These are phyloP conservation scores for Camponotus floridanus DNA, from an alignment of 1,140 invertebrate genomes.

Conservation along the genomic window DNA sequence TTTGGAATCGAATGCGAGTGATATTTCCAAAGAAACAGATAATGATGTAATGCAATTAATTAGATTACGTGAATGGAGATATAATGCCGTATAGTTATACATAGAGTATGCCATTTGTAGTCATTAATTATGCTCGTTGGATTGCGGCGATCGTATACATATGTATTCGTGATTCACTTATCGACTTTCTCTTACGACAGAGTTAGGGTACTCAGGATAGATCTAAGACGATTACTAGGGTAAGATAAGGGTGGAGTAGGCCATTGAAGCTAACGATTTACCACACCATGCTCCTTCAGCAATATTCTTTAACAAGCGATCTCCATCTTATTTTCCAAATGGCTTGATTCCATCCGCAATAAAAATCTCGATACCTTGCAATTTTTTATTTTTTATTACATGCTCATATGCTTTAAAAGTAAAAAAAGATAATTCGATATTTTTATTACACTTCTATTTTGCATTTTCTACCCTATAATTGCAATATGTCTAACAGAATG, in stretches of 20 bases:
- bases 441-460: not conserved
- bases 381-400: not conserved
- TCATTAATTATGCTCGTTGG: slow-evolving; percentile 47
- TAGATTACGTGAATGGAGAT: slow-evolving; percentile 2
- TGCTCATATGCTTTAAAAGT: not conserved
- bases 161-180: slow-evolving; percentile 74
- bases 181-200: slow-evolving; percentile 76
- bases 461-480: not conserved
- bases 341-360: not conserved
- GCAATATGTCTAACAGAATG: slow-evolving; percentile 4
- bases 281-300: not conserved
- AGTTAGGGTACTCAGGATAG: slow-evolving; percentile 57
- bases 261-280: slow-evolving; percentile 24
- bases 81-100: not conserved
- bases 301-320: not conserved
- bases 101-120: not conserved
- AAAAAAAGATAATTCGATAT: not conserved
- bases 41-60: slow-evolving; percentile 4
- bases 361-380: not conserved
- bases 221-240: slow-evolving; percentile 15
- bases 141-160: slow-evolving; percentile 65
- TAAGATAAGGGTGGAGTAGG: slow-evolving; percentile 69
- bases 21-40: not conserved
- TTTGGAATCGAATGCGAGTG: not conserved
- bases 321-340: slow-evolving; percentile 19